These are phyloP conservation scores for Triplophysa bombifrons DNA, from an alignment of 2,797 vertebrate species.

Conservation along the genomic window DNA sequence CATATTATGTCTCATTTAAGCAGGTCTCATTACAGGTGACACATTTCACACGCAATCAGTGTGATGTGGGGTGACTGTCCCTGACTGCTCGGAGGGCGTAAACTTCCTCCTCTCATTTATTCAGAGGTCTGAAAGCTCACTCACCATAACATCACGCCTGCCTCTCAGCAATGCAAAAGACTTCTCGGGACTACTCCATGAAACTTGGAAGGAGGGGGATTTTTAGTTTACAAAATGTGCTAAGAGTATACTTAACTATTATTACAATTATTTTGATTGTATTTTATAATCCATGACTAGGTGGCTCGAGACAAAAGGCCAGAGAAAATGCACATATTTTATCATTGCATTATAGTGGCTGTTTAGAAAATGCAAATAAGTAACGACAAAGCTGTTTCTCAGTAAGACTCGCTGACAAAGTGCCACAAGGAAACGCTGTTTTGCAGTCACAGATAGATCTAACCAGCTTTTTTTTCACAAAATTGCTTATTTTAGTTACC, in stretches of 20 bases:
- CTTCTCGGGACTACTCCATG: background rate
- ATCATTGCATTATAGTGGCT: slow-evolving; percentile 20
- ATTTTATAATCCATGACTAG: no score
- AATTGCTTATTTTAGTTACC: no score
- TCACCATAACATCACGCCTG: background rate
- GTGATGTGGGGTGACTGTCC: slow-evolving; percentile 22
- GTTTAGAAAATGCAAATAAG: slow-evolving; percentile 40
- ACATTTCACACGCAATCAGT: slow-evolving; percentile 24
- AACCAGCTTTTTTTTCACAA: no score
- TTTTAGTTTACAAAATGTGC: background rate
- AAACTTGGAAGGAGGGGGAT: background rate
- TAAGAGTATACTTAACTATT: background rate
- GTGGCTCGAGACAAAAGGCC: background rate
- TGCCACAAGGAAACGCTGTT: background rate
- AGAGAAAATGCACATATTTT: slow-evolving; percentile 13
- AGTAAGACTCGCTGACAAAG: slow-evolving; percentile 25
- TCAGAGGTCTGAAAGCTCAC: slow-evolving; percentile 8
- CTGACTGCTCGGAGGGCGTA: slow-evolving; percentile 1
- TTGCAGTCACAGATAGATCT: no score
- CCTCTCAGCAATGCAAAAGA: slow-evolving; percentile 6
- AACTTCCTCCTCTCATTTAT: slow-evolving; percentile 12
- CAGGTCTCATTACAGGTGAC: background rate
- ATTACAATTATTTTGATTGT: no score
- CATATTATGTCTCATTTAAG: slow-evolving; percentile 9
- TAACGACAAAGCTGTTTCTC: slow-evolving; percentile 38